A percentile compares a stretch with the other conserved stretches of the same genome.
phyloP scores from a whole-genome alignment of 2,113 vertebrate genomes.

The Psephotus haematonotus region DNA sequence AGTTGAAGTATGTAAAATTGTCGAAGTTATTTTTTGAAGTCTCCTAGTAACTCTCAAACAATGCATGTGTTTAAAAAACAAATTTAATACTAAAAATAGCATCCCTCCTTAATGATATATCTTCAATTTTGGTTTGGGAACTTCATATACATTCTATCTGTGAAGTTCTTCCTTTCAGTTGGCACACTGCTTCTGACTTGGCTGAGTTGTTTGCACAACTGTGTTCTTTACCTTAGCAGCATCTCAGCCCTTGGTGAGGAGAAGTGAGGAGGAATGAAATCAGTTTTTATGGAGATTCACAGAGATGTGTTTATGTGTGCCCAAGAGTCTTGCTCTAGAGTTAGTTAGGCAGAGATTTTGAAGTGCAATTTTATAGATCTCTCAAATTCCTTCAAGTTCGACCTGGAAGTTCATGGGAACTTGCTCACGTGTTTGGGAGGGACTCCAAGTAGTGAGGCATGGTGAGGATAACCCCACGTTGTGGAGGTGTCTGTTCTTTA shows the following conservation, averaged over 20 bases:
- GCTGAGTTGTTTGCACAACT: neutral
- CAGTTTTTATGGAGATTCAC: neutral
- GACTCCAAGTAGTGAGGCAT: rapidly evolving
- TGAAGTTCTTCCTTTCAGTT: neutral
- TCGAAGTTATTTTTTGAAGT: neutral
- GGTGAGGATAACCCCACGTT: neutral
- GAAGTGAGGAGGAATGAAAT: neutral
- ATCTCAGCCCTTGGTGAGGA: neutral
- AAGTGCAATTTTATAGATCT: neutral
- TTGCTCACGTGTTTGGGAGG: neutral
- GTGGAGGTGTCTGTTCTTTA: rapidly evolving
- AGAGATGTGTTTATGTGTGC: neutral
- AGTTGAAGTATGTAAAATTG: neutral
- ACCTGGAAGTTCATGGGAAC: neutral
- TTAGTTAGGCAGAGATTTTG: neutral
- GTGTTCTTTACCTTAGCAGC: neutral
- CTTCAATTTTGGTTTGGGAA: neutral
- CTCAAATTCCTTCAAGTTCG: neutral
- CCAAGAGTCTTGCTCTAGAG: neutral
- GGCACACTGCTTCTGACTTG: neutral
- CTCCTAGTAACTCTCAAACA: neutral
- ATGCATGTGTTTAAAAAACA: neutral
- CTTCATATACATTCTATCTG: neutral
- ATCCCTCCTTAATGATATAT: neutral
- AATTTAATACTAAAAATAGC: neutral